phyloP scores from a whole-genome alignment of 2,113 vertebrate genomes.

The Sterrhoptilus dennistouni region DNA sequence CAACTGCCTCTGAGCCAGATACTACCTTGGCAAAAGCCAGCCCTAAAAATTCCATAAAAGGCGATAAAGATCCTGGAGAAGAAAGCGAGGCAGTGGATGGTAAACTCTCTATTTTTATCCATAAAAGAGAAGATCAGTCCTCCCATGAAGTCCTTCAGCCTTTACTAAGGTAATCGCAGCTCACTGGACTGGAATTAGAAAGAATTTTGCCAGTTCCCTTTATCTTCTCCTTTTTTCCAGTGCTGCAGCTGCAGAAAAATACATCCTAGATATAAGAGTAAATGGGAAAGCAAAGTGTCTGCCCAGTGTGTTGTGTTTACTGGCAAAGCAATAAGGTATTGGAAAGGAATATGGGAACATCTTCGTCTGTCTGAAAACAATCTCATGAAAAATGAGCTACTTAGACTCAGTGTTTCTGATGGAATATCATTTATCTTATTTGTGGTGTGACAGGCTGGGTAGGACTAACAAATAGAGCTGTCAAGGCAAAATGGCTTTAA shows the following conservation, averaged over 20 bases:
- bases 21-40: conserved; percentile 85
- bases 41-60: conserved; percentile 90
- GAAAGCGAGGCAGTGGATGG: conserved; percentile 96
- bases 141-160: conserved; percentile 98
- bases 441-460: neutral
- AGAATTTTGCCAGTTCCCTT: accelerated
- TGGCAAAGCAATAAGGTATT: neutral
- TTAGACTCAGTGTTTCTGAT: neutral
- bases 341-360: neutral
- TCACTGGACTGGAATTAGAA: neutral
- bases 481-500: neutral
- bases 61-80: conserved; percentile 90
- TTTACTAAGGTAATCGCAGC: conserved; percentile 84
- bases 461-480: neutral
- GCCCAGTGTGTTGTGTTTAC: neutral
- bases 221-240: neutral
- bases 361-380: neutral
- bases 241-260: neutral
- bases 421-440: neutral
- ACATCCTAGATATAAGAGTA: neutral
- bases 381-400: neutral
- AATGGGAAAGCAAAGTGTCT: neutral
- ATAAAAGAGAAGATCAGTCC: conserved; percentile 96
- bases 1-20: conserved; percentile 92
- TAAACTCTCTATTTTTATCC: conserved; percentile 97